Conservation (phyloP, 2,797 vertebrate species). For the Galaxias olidus region DNA sequence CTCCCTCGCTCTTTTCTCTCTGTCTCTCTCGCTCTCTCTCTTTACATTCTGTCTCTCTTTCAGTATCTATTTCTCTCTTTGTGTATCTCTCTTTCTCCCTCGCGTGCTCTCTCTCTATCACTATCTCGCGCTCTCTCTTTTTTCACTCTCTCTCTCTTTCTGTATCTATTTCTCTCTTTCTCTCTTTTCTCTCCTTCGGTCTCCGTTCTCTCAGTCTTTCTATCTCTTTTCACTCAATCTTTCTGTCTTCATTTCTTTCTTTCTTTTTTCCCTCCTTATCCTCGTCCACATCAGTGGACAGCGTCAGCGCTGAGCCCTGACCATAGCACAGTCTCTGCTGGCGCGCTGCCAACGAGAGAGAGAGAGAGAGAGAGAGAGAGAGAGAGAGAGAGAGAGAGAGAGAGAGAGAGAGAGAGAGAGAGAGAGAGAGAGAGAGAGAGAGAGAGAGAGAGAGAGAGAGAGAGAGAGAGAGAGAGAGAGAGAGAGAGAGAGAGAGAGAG, state of each 20-base stretch:
- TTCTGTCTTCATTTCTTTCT: constrained; percentile 48
- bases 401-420: constrained; percentile 20
- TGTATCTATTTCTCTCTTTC: constrained; percentile 12
- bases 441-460: constrained; percentile 29
- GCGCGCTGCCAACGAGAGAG: constrained; percentile 58
- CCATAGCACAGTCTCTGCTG: constrained; percentile 59
- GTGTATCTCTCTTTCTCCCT: no score
- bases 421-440: no score
- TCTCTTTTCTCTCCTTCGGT: constrained; percentile 19
- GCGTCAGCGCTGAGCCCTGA: constrained; percentile 62
- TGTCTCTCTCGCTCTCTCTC: constrained; percentile 29
- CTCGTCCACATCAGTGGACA: constrained; percentile 67
- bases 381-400: constrained; percentile 26
- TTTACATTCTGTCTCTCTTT: constrained; percentile 33
- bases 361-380: constrained; percentile 21
- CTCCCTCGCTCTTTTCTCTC: constrained; percentile 11
- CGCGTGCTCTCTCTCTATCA: constrained; percentile 40
- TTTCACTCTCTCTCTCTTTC: constrained; percentile 45
- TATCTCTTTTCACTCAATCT: constrained; percentile 19
- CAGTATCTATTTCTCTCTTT: background rate
- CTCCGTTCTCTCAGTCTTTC: constrained; percentile 49
- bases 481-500: constrained; percentile 42
- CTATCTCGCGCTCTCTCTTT: background rate
- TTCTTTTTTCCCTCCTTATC: constrained; percentile 45
- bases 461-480: constrained; percentile 52